phyloP scores from a whole-genome alignment of 2,888 invertebrate species.

The Lasioglossum zephyrum region DNA sequence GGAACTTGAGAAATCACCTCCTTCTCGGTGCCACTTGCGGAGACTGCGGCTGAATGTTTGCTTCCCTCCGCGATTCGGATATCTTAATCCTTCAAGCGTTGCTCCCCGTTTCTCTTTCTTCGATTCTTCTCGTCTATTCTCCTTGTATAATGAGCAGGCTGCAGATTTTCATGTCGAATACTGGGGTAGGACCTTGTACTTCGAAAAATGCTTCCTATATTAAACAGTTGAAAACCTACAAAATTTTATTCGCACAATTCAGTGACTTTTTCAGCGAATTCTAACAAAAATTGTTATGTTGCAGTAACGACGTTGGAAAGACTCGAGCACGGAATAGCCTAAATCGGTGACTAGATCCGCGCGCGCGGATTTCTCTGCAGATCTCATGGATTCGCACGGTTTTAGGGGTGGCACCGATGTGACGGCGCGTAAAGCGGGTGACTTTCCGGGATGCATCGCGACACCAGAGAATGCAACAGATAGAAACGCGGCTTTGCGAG shows the following conservation, averaged over 20 bases:
- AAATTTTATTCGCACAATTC: neutral
- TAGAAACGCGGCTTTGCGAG: neutral
- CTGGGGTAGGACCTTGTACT: neutral
- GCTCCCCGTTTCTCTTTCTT: neutral
- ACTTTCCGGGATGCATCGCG: neutral
- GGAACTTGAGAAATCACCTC: slow-evolving; percentile 2
- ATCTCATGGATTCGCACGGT: neutral
- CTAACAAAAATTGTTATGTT: neutral
- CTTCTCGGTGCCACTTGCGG: neutral
- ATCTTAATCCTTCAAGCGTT: neutral
- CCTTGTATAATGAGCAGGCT: neutral
- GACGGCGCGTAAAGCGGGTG: slow-evolving; percentile 1
- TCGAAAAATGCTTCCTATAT: too few relatives aligned
- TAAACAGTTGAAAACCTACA: too few relatives aligned
- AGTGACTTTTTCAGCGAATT: neutral
- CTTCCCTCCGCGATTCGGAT: neutral
- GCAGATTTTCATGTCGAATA: neutral
- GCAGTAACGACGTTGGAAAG: neutral
- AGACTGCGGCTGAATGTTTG: neutral
- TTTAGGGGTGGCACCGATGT: neutral
- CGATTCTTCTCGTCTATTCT: neutral
- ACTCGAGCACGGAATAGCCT: neutral
- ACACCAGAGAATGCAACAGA: neutral
- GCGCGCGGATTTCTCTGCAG: slow-evolving; percentile 11
- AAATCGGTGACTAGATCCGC: neutral